Base-by-base conservation (phyloP, 2,113 vertebrate species). In the Stigmatopora nigra region DNA sequence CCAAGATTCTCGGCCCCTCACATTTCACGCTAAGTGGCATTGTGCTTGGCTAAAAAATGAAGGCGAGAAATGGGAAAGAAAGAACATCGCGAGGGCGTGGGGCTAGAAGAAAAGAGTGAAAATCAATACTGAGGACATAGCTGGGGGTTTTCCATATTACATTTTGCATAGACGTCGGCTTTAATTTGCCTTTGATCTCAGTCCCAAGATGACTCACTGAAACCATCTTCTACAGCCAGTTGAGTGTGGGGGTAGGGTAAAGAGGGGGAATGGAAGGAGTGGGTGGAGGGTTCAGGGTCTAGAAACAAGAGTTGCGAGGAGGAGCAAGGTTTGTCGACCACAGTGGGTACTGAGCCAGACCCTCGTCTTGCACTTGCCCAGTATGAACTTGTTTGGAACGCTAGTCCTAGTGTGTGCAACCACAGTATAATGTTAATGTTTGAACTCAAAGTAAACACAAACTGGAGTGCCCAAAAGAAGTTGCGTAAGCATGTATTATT, bases 151-250 rank as follows among this genome's bases (percentile, higher is more conserved):
- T 89, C 86, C 87, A 88, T 87, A 89, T 90, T 90, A 87, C 87
- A 89, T 91, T 91, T 88, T 91, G 89, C 89, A 91, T 90, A 90
- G 89, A 91, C 86, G 85, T 91, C 84, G 82, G 86, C 86, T 84
- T 83, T 90, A 90, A 91, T 92, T 90, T 89, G 81, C 78, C 89
- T 91, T 90, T 91, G 89, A 92, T 91, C 89, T 87, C 78, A 65
- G 83, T 88, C 88, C 88, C 86, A 88, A 85, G 87, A 89, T 90
- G 89, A 91, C 87, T 90, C 88, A 89, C 85, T 85, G 87, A 89
- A 89, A 86, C 87, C 86, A 86, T 85, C 83, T 81, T 88, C 82
- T 81, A 85, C 80, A 87, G 85, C 82, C 86, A 89, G 86, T 76
- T 71, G 82, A 68, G 76, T 77, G 71, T 25, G 67, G 20, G 57